Evolutionary conservation across 2,113 vertebrate species (phyloP).

Genomic region (Dasyurus viverrinus): DNA sequence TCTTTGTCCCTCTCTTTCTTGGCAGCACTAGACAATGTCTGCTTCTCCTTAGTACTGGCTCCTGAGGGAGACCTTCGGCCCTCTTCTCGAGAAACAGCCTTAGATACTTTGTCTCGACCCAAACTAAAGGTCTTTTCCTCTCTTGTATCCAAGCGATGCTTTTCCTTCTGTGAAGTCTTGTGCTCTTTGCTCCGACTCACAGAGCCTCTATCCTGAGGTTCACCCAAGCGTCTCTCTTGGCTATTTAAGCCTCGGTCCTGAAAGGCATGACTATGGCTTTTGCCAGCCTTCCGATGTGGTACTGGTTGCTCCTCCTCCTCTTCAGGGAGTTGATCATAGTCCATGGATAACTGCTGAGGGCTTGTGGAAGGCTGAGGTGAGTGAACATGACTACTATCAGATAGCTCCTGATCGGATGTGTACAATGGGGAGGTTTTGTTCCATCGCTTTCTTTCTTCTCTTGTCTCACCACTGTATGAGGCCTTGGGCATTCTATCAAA

Average conservation of each 20-base stretch:
- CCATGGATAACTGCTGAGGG: conserved; percentile 80
- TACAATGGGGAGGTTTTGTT: conserved; percentile 81
- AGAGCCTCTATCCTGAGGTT: conserved; percentile 85
- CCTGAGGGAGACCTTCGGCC: conserved; percentile 66
- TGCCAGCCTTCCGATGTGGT: conserved; percentile 76
- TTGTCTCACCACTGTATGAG: conserved; percentile 65
- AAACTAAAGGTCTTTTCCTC: conserved; percentile 71
- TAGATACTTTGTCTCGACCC: conserved; percentile 81
- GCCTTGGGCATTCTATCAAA: conserved; percentile 78
- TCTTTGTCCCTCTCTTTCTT: conserved; percentile 85
- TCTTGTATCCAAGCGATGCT: conserved; percentile 72
- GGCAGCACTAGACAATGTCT: conserved; percentile 52
- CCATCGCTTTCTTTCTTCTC: conserved; percentile 82
- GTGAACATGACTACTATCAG: conserved; percentile 84
- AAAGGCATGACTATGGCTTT: conserved; percentile 72
- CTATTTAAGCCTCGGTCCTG: conserved; percentile 77
- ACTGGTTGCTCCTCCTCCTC: conserved; percentile 75
- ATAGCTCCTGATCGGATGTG: conserved; percentile 86
- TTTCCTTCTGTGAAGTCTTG: conserved; percentile 85
- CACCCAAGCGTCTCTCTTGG: conserved; percentile 70
- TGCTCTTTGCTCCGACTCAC: conserved; percentile 86
- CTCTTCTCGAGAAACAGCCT: conserved; percentile 78
- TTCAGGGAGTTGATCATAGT: conserved; percentile 78
- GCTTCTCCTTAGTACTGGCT: conserved; percentile 78
- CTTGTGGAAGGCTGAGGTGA: conserved; percentile 87